phyloP scores from a whole-genome alignment of 2,888 invertebrate species.

The Drosophila multiciliata region DNA sequence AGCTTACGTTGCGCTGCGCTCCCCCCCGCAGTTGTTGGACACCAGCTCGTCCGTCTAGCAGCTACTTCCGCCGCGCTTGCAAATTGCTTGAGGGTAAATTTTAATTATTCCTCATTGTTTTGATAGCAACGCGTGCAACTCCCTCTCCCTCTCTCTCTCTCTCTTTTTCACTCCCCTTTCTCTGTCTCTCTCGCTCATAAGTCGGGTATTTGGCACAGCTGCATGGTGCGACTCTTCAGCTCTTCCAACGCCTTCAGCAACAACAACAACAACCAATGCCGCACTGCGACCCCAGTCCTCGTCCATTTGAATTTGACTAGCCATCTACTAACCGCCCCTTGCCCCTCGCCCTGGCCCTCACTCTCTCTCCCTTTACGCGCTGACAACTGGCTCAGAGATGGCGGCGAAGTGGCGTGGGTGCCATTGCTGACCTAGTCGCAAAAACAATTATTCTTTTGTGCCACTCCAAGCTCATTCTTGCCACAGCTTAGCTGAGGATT shows the following conservation, averaged over 20 bases:
- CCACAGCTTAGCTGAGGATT: constrained; percentile 6
- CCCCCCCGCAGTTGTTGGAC: constrained; percentile 24
- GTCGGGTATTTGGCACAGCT: constrained; percentile 17
- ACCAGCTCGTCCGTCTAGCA: constrained; percentile 26
- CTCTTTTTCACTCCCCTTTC: constrained; percentile 13
- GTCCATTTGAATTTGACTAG: constrained; percentile 45
- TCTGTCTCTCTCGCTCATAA: background rate
- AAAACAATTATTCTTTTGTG: constrained; percentile 53
- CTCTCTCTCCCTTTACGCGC: background rate
- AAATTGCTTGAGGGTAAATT: constrained; percentile 81
- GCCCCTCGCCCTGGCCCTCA: background rate
- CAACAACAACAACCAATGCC: constrained; percentile 20
- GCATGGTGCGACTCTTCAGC: constrained; percentile 14
- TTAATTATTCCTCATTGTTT: constrained; percentile 82
- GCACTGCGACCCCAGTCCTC: constrained; percentile 31
- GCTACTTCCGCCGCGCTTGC: constrained; percentile 68
- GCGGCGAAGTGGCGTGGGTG: constrained; percentile 19
- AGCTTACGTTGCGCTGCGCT: constrained; percentile 20
- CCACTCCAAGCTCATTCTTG: constrained; percentile 10
- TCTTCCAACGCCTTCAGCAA: constrained; percentile 24
- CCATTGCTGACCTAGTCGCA: constrained; percentile 26
- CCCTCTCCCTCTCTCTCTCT: constrained; percentile 1
- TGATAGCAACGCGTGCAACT: constrained; percentile 68
- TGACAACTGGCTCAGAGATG: constrained; percentile 39
- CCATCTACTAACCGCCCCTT: background rate